phyloP scores from a whole-genome alignment of 2,797 vertebrate genomes.

The Tachyglossus aculeatus region DNA sequence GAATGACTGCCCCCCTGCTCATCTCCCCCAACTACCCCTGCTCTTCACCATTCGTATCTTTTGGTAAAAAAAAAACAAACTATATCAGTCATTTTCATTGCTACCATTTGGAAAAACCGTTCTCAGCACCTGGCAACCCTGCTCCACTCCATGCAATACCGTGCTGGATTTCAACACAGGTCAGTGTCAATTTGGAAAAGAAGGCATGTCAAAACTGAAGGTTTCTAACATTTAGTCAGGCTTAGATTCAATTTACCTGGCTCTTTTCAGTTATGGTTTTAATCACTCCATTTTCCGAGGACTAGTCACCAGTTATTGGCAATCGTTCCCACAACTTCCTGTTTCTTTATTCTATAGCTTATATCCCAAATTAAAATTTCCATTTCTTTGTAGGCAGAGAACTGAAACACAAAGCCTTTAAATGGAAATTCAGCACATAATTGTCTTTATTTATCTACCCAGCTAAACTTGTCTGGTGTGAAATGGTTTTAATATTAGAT shows the following conservation, averaged over 20 bases:
- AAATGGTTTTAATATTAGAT: constrained; percentile 39
- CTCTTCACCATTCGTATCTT: too few species aligned
- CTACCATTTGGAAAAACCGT: too few species aligned
- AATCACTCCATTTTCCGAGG: not conserved
- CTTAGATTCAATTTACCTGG: not conserved
- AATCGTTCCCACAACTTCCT: not conserved
- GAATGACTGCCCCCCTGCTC: too few species aligned
- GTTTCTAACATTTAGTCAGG: not conserved
- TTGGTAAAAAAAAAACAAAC: too few species aligned
- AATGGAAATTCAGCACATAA: not conserved
- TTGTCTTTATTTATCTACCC: constrained; percentile 6
- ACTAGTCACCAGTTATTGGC: not conserved
- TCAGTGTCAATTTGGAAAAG: too few species aligned
- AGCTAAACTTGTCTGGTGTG: not conserved
- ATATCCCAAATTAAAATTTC: not conserved
- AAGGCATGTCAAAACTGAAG: not conserved
- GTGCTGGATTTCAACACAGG: too few species aligned
- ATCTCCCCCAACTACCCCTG: too few species aligned
- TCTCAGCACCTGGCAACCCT: too few species aligned
- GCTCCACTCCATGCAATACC: too few species aligned
- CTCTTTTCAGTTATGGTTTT: not conserved
- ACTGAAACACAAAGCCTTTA: not conserved
- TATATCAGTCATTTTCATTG: too few species aligned
- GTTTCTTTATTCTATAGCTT: not conserved
- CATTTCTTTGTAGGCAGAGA: not conserved